Conservation (phyloP, 2,888 invertebrate species). For the Hydraecia micacea region DNA sequence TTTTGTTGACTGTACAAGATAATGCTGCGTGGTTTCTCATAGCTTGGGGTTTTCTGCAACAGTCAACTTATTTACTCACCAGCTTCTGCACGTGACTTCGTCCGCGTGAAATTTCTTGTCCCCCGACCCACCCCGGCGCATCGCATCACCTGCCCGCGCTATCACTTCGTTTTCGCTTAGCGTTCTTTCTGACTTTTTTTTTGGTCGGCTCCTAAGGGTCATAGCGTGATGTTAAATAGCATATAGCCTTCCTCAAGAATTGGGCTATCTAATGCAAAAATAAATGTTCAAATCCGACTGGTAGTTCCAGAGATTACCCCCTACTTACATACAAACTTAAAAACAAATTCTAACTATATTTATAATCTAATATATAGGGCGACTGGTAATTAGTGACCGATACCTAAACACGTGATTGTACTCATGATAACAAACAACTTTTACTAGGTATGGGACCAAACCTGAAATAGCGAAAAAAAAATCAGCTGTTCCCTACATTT, state of each 20-base stretch:
- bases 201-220: neutral
- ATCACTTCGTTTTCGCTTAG: neutral
- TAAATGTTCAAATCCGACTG: neutral
- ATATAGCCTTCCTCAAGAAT: neutral
- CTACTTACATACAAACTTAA: neutral
- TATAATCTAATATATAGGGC: too few species aligned
- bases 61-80: neutral
- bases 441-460: too few species aligned
- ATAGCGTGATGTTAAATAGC: neutral
- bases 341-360: neutral
- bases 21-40: neutral
- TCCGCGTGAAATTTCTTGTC: neutral
- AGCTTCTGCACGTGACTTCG: neutral
- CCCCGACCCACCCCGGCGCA: neutral
- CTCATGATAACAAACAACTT: too few species aligned
- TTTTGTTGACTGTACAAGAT: too few species aligned
- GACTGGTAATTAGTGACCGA: too few species aligned
- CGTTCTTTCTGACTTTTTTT: neutral
- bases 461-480: too few species aligned
- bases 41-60: constrained; percentile 11
- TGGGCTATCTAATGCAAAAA: neutral
- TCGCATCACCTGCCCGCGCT: neutral
- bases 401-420: too few species aligned
- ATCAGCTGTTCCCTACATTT: too few species aligned
- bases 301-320: neutral